These are phyloP conservation scores for Cheiracanthium punctorium DNA, from an alignment of 2,888 invertebrate genomes.

Conservation along the genomic window DNA sequence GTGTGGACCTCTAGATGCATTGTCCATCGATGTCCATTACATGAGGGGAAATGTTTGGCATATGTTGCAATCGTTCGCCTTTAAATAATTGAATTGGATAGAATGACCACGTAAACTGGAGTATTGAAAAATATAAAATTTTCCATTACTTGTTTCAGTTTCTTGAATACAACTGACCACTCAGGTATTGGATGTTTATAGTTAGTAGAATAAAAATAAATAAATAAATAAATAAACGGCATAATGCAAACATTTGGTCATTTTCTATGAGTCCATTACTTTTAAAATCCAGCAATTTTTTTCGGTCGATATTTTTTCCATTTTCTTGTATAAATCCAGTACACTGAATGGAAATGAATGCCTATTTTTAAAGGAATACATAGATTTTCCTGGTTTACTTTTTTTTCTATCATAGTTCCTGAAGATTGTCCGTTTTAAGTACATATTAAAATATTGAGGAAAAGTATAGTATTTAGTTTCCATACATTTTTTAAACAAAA, in stretches of 20 bases:
- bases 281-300: too few species aligned
- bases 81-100: slow-evolving; percentile 54
- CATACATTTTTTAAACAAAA: too few species aligned
- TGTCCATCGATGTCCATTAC: slow-evolving; percentile 58
- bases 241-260: not conserved
- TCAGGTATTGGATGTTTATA: not conserved
- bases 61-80: slow-evolving; percentile 52
- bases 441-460: too few species aligned
- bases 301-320: too few species aligned
- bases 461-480: too few species aligned
- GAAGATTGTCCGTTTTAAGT: too few species aligned
- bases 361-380: too few species aligned
- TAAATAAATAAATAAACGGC: too few species aligned
- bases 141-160: slow-evolving; percentile 24
- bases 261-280: not conserved
- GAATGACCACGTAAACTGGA: not conserved
- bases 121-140: not conserved
- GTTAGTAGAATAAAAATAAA: not conserved
- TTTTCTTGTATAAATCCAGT: too few species aligned
- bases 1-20: slow-evolving; percentile 36
- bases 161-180: slow-evolving; percentile 1
- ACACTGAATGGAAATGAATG: too few species aligned
- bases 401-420: too few species aligned
- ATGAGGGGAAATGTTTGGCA: slow-evolving; percentile 32
- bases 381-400: too few species aligned